These are phyloP conservation scores for Naso thynnoides DNA, from an alignment of 2,797 vertebrate genomes.

Conservation along the genomic window DNA sequence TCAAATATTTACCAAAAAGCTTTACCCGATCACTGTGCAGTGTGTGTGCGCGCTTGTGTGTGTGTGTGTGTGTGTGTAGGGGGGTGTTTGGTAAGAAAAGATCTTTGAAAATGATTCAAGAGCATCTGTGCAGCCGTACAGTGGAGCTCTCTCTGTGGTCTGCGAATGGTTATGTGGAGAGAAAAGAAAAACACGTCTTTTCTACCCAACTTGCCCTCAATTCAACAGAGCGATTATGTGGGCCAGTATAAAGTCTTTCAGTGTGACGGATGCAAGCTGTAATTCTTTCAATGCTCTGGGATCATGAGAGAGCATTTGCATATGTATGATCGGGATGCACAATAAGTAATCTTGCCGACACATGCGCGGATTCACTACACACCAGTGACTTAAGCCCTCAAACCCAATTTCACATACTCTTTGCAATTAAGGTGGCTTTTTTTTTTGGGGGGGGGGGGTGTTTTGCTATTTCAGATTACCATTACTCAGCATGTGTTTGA, in stretches of 20 bases:
- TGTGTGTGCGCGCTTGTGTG: too few species aligned
- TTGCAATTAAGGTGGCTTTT: slow-evolving; percentile 72
- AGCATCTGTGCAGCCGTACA: slow-evolving; percentile 67
- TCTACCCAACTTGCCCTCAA: slow-evolving; percentile 75
- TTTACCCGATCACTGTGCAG: slow-evolving; percentile 54
- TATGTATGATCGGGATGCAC: slow-evolving; percentile 77
- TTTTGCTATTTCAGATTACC: slow-evolving; percentile 62
- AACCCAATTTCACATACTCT: slow-evolving; percentile 65
- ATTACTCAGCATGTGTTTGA: slow-evolving; percentile 63
- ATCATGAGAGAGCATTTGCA: slow-evolving; percentile 78
- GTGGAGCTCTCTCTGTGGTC: slow-evolving; percentile 37
- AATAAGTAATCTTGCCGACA: slow-evolving; percentile 77
- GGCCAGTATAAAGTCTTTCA: slow-evolving; percentile 71
- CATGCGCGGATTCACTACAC: slow-evolving; percentile 75
- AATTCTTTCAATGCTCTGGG: slow-evolving; percentile 73
- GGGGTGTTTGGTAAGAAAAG: slow-evolving; percentile 55
- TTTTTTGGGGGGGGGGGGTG: not conserved
- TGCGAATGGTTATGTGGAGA: slow-evolving; percentile 54
- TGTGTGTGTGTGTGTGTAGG: not conserved
- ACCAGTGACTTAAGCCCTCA: slow-evolving; percentile 75
- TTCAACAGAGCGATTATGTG: slow-evolving; percentile 79
- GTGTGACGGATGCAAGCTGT: slow-evolving; percentile 74
- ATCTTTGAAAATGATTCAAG: slow-evolving; percentile 72
- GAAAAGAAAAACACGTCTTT: slow-evolving; percentile 64
- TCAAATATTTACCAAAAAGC: slow-evolving; percentile 83